Percentiles rank a stretch among this genome's conserved stretches.
These are phyloP conservation scores for Oplegnathus fasciatus DNA, from an alignment of 2,113 vertebrate genomes.

Conservation along the genomic window DNA sequence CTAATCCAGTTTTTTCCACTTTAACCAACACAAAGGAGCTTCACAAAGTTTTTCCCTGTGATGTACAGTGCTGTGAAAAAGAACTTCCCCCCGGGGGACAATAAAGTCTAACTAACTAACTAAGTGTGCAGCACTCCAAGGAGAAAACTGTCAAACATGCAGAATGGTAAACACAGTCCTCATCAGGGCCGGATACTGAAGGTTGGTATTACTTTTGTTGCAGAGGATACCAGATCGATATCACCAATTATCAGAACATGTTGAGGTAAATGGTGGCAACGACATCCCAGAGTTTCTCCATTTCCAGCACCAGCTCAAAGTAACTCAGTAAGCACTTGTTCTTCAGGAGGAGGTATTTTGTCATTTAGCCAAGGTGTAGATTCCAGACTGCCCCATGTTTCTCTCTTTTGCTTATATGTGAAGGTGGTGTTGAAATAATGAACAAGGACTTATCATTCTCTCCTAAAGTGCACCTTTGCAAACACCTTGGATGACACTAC, in stretches of 20 bases:
- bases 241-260: conserved; percentile 49
- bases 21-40: not conserved
- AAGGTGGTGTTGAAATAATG: not conserved
- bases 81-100: too few species aligned
- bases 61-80: too few species aligned
- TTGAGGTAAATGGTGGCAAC: conserved; percentile 19
- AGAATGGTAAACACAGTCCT: conserved; percentile 20
- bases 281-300: conserved; percentile 16
- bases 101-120: too few species aligned
- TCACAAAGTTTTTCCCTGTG: not conserved
- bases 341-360: conserved; percentile 17
- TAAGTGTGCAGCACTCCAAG: not conserved
- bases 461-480: not conserved
- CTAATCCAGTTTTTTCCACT: conserved; percentile 1
- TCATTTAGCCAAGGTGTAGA: not conserved
- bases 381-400: not conserved
- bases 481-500: not conserved
- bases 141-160: not conserved
- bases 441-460: not conserved
- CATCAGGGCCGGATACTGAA: conserved; percentile 10
- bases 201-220: not conserved
- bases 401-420: not conserved
- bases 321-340: conserved; percentile 16
- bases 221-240: conserved; percentile 28
- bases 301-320: conserved; percentile 15